Percentiles rank a stretch among this genome's conserved stretches.
phyloP scores from a whole-genome alignment of 2,888 invertebrate genomes.

The Prenolepis imparis region DNA sequence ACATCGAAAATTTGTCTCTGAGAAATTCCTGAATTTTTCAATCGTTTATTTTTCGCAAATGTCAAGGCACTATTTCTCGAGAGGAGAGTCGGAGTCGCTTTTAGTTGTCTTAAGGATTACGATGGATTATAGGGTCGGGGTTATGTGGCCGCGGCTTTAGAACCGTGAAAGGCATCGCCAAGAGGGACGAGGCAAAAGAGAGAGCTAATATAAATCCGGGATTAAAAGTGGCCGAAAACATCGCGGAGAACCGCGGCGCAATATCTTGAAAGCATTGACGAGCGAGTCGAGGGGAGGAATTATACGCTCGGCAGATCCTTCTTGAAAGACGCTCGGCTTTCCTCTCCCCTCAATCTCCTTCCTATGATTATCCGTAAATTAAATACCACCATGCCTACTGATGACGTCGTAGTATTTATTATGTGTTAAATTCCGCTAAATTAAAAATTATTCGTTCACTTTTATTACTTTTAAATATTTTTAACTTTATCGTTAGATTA shows the following conservation, averaged over 20 bases:
- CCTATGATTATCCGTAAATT: conserved; percentile 68
- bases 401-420: background rate
- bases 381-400: conserved; percentile 54
- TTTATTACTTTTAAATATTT: background rate
- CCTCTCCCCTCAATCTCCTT: conserved; percentile 21
- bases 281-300: conserved; percentile 36
- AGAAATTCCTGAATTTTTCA: conserved; percentile 11
- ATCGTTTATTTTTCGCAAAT: conserved; percentile 49
- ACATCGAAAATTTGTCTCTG: conserved; percentile 14
- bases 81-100: conserved; percentile 17
- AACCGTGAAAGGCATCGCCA: conserved; percentile 45
- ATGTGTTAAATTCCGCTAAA: background rate
- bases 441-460: background rate
- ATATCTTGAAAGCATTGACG: conserved; percentile 75
- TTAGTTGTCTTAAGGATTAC: conserved; percentile 47
- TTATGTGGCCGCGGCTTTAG: conserved; percentile 44
- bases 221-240: conserved; percentile 74
- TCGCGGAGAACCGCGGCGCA: conserved; percentile 66
- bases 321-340: conserved; percentile 30
- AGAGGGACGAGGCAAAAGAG: conserved; percentile 38
- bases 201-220: conserved; percentile 72
- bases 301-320: conserved; percentile 43
- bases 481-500: background rate
- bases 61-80: conserved; percentile 23
- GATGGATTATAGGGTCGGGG: conserved; percentile 27